Evolutionary conservation across 2,113 vertebrate genomes (phyloP).

Genomic region (Coptodon bakossiorum): DNA sequence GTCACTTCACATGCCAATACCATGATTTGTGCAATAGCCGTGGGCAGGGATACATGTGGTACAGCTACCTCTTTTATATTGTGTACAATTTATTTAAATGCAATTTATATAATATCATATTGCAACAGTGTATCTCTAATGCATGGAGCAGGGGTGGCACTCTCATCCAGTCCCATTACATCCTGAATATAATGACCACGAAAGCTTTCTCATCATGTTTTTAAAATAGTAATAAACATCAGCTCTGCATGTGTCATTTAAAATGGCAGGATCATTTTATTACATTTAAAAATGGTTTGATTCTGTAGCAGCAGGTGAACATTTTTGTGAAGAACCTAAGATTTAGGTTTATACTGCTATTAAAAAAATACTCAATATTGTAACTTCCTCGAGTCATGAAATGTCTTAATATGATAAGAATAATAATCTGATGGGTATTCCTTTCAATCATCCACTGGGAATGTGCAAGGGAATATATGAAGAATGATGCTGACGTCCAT

Average conservation of each 20-base stretch:
- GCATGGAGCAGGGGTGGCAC: not conserved
- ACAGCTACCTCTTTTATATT: not conserved
- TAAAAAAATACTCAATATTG: not conserved
- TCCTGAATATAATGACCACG: not conserved
- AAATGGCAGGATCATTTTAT: not conserved
- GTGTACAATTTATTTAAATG: not conserved
- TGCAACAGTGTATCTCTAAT: not conserved
- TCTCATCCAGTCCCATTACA: not conserved
- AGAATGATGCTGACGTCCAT: not conserved
- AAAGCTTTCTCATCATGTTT: not conserved
- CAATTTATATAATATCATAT: not conserved
- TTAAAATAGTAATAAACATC: not conserved
- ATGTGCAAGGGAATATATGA: not conserved
- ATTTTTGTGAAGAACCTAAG: accelerated
- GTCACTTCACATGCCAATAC: accelerated
- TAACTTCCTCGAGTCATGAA: accelerated
- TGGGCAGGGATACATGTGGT: not conserved
- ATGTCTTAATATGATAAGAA: accelerated
- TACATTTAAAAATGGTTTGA: not conserved
- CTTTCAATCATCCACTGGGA: not conserved
- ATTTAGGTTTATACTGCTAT: accelerated
- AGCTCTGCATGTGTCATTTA: not conserved
- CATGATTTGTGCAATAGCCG: not conserved
- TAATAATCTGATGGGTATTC: accelerated
- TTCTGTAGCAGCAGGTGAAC: not conserved